Conservation (phyloP, 2,113 vertebrate genomes). For the Beaufortia kweichowensis region DNA sequence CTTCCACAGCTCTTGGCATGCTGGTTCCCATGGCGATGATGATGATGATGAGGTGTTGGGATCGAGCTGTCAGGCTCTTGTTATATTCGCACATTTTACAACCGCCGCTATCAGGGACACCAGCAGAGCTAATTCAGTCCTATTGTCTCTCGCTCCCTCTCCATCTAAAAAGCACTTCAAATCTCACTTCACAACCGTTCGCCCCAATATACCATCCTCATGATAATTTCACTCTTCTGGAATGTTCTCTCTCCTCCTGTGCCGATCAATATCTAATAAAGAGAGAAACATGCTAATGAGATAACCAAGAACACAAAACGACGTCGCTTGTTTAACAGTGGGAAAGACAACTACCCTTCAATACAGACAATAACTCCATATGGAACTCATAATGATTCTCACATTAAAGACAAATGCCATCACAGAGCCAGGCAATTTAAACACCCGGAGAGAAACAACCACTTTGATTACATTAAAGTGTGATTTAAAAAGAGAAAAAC, state of each 20-base stretch:
- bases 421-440: not conserved
- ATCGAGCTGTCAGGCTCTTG: slow-evolving; percentile 53
- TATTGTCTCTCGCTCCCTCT: slow-evolving; percentile 42
- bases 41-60: slow-evolving; percentile 71
- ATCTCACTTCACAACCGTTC: slow-evolving; percentile 21
- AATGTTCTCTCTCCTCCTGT: slow-evolving; percentile 29
- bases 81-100: slow-evolving; percentile 50
- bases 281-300: slow-evolving; percentile 21
- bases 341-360: slow-evolving; percentile 11
- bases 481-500: not conserved
- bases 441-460: not conserved
- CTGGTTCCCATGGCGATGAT: slow-evolving; percentile 65
- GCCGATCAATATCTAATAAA: slow-evolving; percentile 32
- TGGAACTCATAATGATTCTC: slow-evolving; percentile 19
- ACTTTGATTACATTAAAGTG: slow-evolving; percentile 1
- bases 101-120: slow-evolving; percentile 56
- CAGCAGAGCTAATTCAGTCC: slow-evolving; percentile 68
- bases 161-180: slow-evolving; percentile 30
- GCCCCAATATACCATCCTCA: slow-evolving; percentile 29
- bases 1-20: slow-evolving; percentile 48
- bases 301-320: slow-evolving; percentile 6
- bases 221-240: slow-evolving; percentile 28
- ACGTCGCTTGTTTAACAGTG: slow-evolving; percentile 10
- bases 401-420: slow-evolving; percentile 22
- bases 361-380: slow-evolving; percentile 26